These are phyloP conservation scores for Bombus terrestris DNA, from an alignment of 1,140 invertebrate species.

Conservation along the genomic window DNA sequence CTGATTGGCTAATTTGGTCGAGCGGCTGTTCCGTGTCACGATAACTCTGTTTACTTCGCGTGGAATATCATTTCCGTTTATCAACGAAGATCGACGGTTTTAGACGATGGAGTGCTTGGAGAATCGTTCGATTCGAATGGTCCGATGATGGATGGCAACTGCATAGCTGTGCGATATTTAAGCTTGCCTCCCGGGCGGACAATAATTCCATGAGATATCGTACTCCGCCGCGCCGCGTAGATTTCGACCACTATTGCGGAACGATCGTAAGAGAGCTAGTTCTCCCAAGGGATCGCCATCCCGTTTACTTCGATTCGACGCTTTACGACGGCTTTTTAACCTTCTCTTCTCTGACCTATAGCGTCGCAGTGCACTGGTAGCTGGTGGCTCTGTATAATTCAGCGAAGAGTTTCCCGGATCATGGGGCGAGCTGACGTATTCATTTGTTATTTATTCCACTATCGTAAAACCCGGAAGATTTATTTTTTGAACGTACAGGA, in stretches of 20 bases:
- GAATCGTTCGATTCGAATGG: background rate
- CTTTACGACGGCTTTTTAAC: conserved; percentile 18
- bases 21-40: background rate
- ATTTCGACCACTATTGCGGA: conserved; percentile 31
- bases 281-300: background rate
- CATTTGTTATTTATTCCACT: background rate
- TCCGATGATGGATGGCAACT: conserved; percentile 22
- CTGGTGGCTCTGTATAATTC: background rate
- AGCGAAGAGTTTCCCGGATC: background rate
- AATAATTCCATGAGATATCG: conserved; percentile 54
- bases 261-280: conserved; percentile 20
- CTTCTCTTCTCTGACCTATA: background rate
- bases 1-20: background rate
- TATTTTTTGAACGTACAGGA: background rate
- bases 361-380: too few species aligned
- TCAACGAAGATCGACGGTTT: background rate
- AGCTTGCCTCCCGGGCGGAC: conserved; percentile 22
- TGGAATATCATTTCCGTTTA: background rate
- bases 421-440: background rate
- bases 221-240: background rate
- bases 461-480: background rate
- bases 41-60: conserved; percentile 2
- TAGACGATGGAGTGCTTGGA: too few species aligned
- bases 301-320: background rate
- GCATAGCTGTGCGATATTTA: conserved; percentile 42